Evolutionary conservation across 2,797 vertebrate genomes (phyloP), one percentile per base, ranked within the genome.

Genomic region (Chrosomus eos): DNA sequence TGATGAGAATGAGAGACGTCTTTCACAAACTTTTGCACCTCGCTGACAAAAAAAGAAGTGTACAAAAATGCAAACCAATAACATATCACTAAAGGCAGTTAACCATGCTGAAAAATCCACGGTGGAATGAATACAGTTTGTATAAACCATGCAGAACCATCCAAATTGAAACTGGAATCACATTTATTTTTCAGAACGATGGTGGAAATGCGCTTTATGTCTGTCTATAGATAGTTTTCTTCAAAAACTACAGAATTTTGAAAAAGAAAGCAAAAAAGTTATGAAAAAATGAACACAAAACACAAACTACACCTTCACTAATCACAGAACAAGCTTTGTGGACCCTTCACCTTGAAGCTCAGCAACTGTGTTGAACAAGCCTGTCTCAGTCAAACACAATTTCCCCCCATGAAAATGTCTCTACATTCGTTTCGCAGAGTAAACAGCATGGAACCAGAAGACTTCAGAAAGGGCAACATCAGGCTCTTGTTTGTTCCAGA

Each of bases 401-500:
- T 83, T 71, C 40, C 31, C 31, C 4, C 48, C 8, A 31, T 81
- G 58, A 85, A 85, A 67, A 40, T 51, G 53, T 75, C 33, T 58
- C 79, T 48, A 33, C 66, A 76, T 70, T 76, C 64, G 86, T 86
- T 87, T 86, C 68, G 83, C 88, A 91, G 88, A 91, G 93, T 89
- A 77, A 91, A 92, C 90, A 85, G 75, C 80, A 80, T 84, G 88
- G 71, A 91, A 90, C 89, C 82, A 82, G 79, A 81, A 92, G 91
- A 90, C 86, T 82, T 92, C 90, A 89, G 91, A 87, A 87, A 88
- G 91, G 87, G 89, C 76, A 87, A 88, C 86, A 77, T 85, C 88
- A 60, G 90, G 68, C 82, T 87, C 87, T 90, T 90, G 92, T 94
- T 94, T 94, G 93, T 93, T 94, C 91, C 90, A 58, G 77, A 89